Base-by-base conservation (phyloP, 1,140 invertebrate species). In the Leptinotarsa lineolata region DNA sequence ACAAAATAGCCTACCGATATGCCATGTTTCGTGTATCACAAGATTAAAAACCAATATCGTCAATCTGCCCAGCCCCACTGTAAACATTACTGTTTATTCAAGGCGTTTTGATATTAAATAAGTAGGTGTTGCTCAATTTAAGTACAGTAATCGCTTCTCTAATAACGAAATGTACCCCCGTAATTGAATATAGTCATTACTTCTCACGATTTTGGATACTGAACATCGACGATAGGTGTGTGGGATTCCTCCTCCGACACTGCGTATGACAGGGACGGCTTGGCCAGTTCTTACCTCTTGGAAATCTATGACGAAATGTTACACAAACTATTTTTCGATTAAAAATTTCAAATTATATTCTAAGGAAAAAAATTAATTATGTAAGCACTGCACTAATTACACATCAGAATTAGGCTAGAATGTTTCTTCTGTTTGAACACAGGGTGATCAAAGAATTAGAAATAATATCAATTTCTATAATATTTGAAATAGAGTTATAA, bases 61-160 rank as follows among this genome's bases (percentile, higher is more conserved):
- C 61, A 63, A 63, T 30, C 20, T 63, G 61, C 61, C 20, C 48
- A 13, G 22, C 63, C 63, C 22, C 24, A 30, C n/a, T 22, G 63
- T 24, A 65, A 65, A 65, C 63, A 65, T 30, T 39, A 65, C 39
- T 30, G 63, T 65, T 65, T 11, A 39, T 39, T 12, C 15, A 39
- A 39, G 63, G 16, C 39, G 63, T 65, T 30, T 39, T 30, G 63
- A 30, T 65, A 30, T 16, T 30, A 65, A 46, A 68, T 48, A 21
- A 68, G 39, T 68, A 48, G 45, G 66, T 48, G 66, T 48, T 68
- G 44, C 48, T 22, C 20, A 46, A 48, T 68, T 68, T 68, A 48
- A 68, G 39, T n/a, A 68, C 45, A 46, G 66, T 68, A 68, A 68
- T 68, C 44, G 24, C 39, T 48, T 48, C 39, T 46, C 21, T 46